Evolutionary conservation across 2,797 vertebrate species (phyloP).

Genomic region (Characodon lateralis): DNA sequence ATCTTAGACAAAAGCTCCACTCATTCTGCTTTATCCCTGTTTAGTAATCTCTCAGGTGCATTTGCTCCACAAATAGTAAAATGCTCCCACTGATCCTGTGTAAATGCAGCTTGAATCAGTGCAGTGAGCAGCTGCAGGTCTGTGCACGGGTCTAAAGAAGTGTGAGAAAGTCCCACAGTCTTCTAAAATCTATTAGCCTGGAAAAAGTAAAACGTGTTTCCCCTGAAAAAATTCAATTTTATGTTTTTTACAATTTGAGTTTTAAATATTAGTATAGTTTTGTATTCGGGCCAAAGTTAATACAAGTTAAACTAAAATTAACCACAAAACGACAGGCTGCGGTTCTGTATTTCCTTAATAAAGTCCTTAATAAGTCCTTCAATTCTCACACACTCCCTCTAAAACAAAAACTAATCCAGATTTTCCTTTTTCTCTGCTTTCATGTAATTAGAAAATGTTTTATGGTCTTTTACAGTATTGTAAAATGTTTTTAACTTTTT

Average conservation of each 20-base stretch:
- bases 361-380: too few species aligned
- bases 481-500: too few species aligned
- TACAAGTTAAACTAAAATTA: neutral
- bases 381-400: neutral
- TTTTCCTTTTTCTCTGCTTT: neutral
- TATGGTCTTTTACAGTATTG: too few species aligned
- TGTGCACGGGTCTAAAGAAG: slow-evolving; percentile 39
- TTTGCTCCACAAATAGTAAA: slow-evolving; percentile 53
- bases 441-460: neutral
- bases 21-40: slow-evolving; percentile 19
- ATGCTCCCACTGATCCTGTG: slow-evolving; percentile 32
- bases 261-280: neutral
- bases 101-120: slow-evolving; percentile 41
- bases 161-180: slow-evolving; percentile 36
- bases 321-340: neutral
- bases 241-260: too few species aligned
- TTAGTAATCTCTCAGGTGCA: slow-evolving; percentile 30
- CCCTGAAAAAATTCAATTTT: neutral
- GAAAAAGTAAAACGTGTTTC: neutral
- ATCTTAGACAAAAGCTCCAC: slow-evolving; percentile 13
- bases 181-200: slow-evolving; percentile 4
- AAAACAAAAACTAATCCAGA: neutral
- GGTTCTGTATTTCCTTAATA: neutral
- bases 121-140: slow-evolving; percentile 46
- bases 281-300: neutral